Conservation (phyloP, 2,113 vertebrate species). For the Pelecanoides urinatrix region DNA sequence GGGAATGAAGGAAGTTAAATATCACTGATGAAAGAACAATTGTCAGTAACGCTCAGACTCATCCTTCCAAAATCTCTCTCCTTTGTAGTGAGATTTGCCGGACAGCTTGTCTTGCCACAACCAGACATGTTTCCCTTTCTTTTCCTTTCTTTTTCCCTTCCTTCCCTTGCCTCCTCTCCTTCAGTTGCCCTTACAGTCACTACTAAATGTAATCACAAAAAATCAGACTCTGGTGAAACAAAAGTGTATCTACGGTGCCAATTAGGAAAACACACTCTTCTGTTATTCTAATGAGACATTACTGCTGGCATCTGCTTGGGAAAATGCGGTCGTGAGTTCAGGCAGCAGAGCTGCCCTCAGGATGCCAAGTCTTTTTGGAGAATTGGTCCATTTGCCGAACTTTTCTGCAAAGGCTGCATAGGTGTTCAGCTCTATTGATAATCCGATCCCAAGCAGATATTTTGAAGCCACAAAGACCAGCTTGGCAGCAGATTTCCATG, state of each 20-base stretch:
- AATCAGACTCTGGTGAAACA: neutral
- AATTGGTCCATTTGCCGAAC: neutral
- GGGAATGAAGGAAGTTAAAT: conserved; percentile 4
- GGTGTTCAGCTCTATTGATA: neutral
- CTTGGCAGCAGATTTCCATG: neutral
- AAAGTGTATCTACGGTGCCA: neutral
- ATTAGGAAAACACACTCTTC: neutral
- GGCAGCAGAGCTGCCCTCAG: neutral
- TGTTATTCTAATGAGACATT: conserved; percentile 3
- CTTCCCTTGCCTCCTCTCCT: neutral
- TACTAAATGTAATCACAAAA: neutral
- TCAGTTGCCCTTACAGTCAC: neutral
- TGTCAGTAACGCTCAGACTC: neutral
- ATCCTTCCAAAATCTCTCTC: neutral
- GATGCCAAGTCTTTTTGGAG: neutral
- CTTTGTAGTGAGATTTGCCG: neutral
- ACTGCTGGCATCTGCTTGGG: neutral
- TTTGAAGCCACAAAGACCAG: neutral
- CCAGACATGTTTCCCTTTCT: neutral
- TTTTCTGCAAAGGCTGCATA: neutral
- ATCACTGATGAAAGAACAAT: conserved; percentile 8
- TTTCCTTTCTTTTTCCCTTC: neutral
- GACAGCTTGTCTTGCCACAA: neutral
- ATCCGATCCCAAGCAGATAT: neutral
- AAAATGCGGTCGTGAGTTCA: neutral